These are phyloP conservation scores for Campoletis raptor DNA, from an alignment of 2,888 invertebrate genomes.

Conservation along the genomic window DNA sequence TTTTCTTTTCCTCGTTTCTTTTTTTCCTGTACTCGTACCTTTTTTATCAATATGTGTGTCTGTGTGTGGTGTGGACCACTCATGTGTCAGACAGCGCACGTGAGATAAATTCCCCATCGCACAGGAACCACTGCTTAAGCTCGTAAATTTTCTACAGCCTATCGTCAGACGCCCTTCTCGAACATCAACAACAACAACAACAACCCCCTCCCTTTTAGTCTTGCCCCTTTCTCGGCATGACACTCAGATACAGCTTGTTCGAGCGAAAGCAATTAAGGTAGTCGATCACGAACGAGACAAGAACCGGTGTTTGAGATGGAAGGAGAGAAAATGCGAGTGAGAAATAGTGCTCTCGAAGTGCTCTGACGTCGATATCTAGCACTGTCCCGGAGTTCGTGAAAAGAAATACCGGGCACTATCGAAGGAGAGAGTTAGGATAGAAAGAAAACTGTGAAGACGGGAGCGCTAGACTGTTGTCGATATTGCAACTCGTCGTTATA, in stretches of 20 bases:
- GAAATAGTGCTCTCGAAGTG: constrained; percentile 23
- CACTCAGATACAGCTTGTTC: constrained; percentile 57
- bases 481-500: constrained; percentile 39
- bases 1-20: background rate
- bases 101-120: constrained; percentile 48
- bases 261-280: constrained; percentile 63
- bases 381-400: constrained; percentile 7
- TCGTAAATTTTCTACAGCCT: constrained; percentile 60
- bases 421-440: constrained; percentile 9
- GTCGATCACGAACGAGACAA: constrained; percentile 62
- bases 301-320: constrained; percentile 27
- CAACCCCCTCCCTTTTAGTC: background rate
- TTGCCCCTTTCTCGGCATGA: constrained; percentile 18
- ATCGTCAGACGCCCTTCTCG: constrained; percentile 1
- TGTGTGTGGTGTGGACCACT: constrained; percentile 5
- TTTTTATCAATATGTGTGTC: background rate
- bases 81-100: constrained; percentile 29
- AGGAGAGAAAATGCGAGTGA: constrained; percentile 17
- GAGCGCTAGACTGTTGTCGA: background rate
- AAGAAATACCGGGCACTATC: background rate
- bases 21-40: background rate
- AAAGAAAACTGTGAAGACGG: constrained; percentile 8
- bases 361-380: constrained; percentile 27
- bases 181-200: background rate
- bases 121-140: constrained; percentile 38